These are phyloP conservation scores for Psettodes erumei DNA, from an alignment of 2,113 vertebrate genomes.

Conservation along the genomic window DNA sequence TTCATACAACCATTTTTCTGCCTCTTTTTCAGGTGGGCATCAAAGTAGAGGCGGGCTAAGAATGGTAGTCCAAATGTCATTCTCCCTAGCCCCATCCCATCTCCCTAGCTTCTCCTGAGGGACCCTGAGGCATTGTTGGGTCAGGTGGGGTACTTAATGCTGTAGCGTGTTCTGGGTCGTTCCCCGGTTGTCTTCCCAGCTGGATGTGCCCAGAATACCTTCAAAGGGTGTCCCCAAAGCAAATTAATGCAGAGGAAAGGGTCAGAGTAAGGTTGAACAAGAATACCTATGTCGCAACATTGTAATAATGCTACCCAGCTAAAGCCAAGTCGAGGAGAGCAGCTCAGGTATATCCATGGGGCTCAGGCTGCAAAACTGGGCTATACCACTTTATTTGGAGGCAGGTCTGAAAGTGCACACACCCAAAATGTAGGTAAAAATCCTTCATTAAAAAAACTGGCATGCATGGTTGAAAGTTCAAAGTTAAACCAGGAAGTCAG, in stretches of 20 bases:
- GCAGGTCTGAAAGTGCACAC: not conserved
- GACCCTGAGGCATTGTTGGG: not conserved
- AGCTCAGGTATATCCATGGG: not conserved
- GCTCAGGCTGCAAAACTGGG: not conserved
- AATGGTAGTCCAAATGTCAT: not conserved
- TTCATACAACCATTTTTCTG: not conserved
- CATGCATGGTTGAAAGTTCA: too few species aligned
- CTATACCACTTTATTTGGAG: too few species aligned
- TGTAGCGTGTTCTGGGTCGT: not conserved
- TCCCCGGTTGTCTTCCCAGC: not conserved
- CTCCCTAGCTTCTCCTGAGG: not conserved
- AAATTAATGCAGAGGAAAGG: too few species aligned
- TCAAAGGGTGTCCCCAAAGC: too few species aligned
- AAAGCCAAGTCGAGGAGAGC: not conserved
- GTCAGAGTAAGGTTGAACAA: too few species aligned
- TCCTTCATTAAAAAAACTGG: too few species aligned
- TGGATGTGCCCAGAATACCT: not conserved
- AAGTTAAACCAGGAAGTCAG: too few species aligned
- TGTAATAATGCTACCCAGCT: not conserved
- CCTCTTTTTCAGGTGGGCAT: not conserved
- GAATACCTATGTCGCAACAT: too few species aligned
- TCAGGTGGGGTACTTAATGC: not conserved
- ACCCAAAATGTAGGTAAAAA: too few species aligned
- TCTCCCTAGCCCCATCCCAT: not conserved
- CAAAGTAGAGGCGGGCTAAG: not conserved